A percentile compares a stretch with the other conserved stretches of the same genome.
Conservation (phyloP, 2,113 vertebrate genomes). For the Isichthys henryi region DNA sequence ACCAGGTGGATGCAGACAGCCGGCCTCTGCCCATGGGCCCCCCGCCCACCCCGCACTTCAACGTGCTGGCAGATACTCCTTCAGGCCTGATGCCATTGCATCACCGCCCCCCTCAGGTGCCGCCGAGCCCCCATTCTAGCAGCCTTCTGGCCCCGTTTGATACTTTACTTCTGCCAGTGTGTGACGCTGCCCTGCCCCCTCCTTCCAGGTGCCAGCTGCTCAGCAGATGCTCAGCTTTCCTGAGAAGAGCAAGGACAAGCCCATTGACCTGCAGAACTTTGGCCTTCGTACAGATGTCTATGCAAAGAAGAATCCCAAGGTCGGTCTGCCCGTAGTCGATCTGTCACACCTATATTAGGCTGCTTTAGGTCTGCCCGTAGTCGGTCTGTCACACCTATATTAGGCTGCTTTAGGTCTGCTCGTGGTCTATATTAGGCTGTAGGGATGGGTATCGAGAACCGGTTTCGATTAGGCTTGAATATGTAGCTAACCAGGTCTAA, state of each 20-base stretch:
- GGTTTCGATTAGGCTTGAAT: too few species aligned
- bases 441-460: too few species aligned
- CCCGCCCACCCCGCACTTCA: slow-evolving; percentile 93
- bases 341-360: background rate
- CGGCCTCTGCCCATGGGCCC: slow-evolving; percentile 93
- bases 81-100: slow-evolving; percentile 90
- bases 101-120: slow-evolving; percentile 60
- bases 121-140: background rate
- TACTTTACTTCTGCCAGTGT: slow-evolving; percentile 58
- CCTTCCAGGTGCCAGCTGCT: slow-evolving; percentile 75
- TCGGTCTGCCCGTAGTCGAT: slow-evolving; percentile 23
- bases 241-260: slow-evolving; percentile 86
- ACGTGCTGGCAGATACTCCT: slow-evolving; percentile 87
- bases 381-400: too few species aligned
- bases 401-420: background rate
- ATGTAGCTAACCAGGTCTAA: too few species aligned
- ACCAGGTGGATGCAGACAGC: slow-evolving; percentile 95
- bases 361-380: background rate
- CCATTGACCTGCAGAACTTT: slow-evolving; percentile 86
- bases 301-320: slow-evolving; percentile 93
- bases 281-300: slow-evolving; percentile 89
- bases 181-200: slow-evolving; percentile 43
- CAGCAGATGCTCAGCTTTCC: slow-evolving; percentile 96
- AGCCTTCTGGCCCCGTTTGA: slow-evolving; percentile 62
- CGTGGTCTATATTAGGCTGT: too few species aligned